Base-by-base conservation (phyloP, 2,888 invertebrate genomes). In the Drosophila algonquin region DNA sequence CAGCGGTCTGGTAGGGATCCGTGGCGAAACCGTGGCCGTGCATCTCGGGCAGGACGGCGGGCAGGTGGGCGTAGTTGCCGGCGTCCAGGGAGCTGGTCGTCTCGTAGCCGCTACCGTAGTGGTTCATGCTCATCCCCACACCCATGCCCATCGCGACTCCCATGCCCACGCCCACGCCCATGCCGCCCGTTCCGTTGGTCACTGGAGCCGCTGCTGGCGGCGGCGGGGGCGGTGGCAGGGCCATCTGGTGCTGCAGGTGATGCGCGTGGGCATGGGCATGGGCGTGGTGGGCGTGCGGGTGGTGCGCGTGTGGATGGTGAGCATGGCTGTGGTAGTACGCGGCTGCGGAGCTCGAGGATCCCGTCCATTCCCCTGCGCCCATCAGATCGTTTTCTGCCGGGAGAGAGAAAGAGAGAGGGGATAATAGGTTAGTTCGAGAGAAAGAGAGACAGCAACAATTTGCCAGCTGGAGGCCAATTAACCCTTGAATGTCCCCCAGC, bases 321-420 rank as follows among this genome's bases (percentile, higher is more conserved):
- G 72, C 76, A 63, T 83, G 87, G 35, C 87, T 65, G 35, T 82
- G 87, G 53, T 65, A 65, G 12, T 79, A 77, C 21, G 72, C 78
- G 14, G 70, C 87, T 76, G 46, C 84, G 18, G 93, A 92, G 2
- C 93, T 93, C 2, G 89, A 77, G n/a, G 91, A 89, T 7, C 94
- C 94, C 79, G 94, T 94, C 94, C 94, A 94, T 81, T 94, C 94
- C 67, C 93, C 93, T 30, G 94, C 94, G 8, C 94, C 94, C 79
- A 94, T 93, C 81, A 94, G 93, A 89, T 94, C 94, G 72, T 93
- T 94, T 79, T 94, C 94, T 92, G 93, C 76, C 93, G 72, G 51
- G 60, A 18, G 16, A 27, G 5, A 16, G 16, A 45, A 12, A 40
- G 16, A 52, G 24, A 30, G 6, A 56, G 1, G 40, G 12, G 45